These are phyloP conservation scores for Diphyllodes magnificus DNA, from an alignment of 2,113 vertebrate species.

Conservation along the genomic window DNA sequence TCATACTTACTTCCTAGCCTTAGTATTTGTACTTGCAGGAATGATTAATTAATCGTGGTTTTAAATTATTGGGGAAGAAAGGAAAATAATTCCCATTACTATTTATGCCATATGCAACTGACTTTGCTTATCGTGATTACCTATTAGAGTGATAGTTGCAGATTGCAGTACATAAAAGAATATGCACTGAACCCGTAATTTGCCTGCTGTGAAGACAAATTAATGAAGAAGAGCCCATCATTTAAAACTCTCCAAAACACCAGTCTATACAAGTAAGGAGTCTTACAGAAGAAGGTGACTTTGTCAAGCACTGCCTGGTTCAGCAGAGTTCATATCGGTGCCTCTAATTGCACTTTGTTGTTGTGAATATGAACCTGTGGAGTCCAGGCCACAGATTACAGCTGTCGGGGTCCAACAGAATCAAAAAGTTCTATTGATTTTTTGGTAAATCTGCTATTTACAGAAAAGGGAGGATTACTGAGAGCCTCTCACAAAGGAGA, in stretches of 20 bases:
- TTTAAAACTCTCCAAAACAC: background rate
- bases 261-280: background rate
- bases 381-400: background rate
- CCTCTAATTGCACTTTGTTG: background rate
- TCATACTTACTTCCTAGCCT: background rate
- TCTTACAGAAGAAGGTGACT: background rate
- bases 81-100: constrained; percentile 1
- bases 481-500: background rate
- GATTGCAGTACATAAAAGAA: background rate
- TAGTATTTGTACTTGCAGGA: background rate
- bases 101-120: background rate
- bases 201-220: background rate
- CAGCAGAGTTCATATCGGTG: background rate
- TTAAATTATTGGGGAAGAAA: background rate
- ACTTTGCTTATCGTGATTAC: background rate
- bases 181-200: background rate
- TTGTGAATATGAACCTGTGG: background rate
- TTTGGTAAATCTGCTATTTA: background rate
- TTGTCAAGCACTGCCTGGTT: background rate
- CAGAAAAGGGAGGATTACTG: constrained; percentile 15
- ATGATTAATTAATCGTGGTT: background rate
- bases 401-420: background rate
- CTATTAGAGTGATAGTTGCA: background rate
- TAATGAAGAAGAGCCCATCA: background rate
- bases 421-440: constrained; percentile 2